phyloP scores from a whole-genome alignment of 2,797 vertebrate genomes.

The Girardinus metallicus region DNA sequence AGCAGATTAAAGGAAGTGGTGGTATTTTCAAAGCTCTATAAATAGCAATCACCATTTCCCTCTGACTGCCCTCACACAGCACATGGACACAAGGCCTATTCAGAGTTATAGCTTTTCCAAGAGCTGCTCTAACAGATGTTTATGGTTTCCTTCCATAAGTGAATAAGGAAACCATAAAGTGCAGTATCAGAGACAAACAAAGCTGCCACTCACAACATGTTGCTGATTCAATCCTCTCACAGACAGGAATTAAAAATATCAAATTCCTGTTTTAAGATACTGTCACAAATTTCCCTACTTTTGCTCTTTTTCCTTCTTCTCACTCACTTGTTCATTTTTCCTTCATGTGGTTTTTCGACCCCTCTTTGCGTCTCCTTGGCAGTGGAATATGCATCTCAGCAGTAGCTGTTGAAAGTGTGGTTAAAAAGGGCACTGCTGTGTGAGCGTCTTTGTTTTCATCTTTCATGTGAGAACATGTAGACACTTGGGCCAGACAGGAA shows the following conservation, averaged over 20 bases:
- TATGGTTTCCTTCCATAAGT: constrained; percentile 26
- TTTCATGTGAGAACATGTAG: constrained; percentile 40
- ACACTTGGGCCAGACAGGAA: constrained; percentile 26
- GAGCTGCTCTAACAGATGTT: constrained; percentile 57
- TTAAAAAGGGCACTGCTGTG: constrained; percentile 62
- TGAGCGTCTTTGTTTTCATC: constrained; percentile 42
- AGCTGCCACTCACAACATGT: constrained; percentile 42
- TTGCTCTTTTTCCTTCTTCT: neutral
- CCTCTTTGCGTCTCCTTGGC: constrained; percentile 30
- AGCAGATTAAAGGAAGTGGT: constrained; percentile 60
- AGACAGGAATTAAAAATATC: constrained; percentile 67
- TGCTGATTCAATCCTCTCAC: constrained; percentile 36
- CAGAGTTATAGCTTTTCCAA: constrained; percentile 40
- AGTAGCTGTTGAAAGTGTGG: constrained; percentile 69
- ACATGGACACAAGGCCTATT: constrained; percentile 62
- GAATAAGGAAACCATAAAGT: constrained; percentile 48
- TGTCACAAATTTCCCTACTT: constrained; percentile 14
- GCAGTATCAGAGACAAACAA: constrained; percentile 27
- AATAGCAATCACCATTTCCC: constrained; percentile 73
- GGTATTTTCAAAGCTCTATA: constrained; percentile 77
- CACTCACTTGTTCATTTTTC: constrained; percentile 55
- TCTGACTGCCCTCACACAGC: constrained; percentile 47
- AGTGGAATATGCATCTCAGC: constrained; percentile 79
- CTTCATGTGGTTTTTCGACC: constrained; percentile 46
- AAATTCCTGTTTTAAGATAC: constrained; percentile 43